Conservation (phyloP, 2,797 vertebrate genomes). For the Rhincodon typus region DNA sequence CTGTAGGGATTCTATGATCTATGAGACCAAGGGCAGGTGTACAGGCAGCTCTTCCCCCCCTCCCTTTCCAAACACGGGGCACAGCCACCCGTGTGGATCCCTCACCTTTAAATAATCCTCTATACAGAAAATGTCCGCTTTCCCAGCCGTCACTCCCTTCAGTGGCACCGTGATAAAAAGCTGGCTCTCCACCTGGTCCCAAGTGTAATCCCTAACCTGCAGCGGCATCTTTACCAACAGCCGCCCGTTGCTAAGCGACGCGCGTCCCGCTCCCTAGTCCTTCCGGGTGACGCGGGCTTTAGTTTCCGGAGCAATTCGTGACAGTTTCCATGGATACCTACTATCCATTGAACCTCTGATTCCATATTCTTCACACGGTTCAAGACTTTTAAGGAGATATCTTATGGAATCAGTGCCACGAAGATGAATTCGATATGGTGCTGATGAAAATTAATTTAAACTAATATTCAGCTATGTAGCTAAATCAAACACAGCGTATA, state of each 20-base stretch:
- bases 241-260: conserved; percentile 43
- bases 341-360: too few species aligned
- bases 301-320: background rate
- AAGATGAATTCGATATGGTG: background rate
- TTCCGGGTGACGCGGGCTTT: conserved; percentile 26
- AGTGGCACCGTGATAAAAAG: conserved; percentile 71
- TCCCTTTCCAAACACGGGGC: background rate
- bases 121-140: conserved; percentile 65
- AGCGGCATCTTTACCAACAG: conserved; percentile 58
- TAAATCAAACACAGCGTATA: too few species aligned
- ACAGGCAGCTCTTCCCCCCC: background rate
- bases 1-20: background rate
- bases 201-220: conserved; percentile 62
- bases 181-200: conserved; percentile 66
- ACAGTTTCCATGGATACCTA: too few species aligned
- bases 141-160: conserved; percentile 55
- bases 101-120: conserved; percentile 84
- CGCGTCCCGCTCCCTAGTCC: conserved; percentile 37
- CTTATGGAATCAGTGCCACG: background rate
- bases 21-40: background rate
- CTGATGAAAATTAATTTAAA: background rate
- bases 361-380: background rate
- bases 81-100: background rate
- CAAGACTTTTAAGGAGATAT: background rate
- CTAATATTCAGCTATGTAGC: background rate